A percentile compares a stretch with the other conserved stretches of the same genome.
Conservation (phyloP, 2,113 vertebrate genomes). For the Dasypus novemcinctus region DNA sequence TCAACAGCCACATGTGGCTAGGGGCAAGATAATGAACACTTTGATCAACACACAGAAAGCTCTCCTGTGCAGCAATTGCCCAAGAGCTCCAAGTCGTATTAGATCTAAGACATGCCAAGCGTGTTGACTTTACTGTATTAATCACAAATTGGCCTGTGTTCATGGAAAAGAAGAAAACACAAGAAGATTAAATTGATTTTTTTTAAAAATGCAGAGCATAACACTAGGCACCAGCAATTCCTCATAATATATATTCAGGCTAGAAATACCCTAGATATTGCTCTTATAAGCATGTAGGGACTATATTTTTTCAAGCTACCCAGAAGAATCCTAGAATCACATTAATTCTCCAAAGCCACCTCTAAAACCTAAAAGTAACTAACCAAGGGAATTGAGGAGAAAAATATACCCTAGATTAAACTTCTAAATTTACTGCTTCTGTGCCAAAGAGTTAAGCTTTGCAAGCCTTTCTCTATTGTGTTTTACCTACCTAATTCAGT, state of each 20-base stretch:
- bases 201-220: not conserved
- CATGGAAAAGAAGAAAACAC: not conserved
- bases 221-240: not conserved
- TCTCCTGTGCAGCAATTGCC: not conserved
- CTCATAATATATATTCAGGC: not conserved
- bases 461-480: not conserved
- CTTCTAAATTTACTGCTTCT: slow-evolving; percentile 11
- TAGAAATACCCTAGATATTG: not conserved
- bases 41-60: not conserved
- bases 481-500: not conserved
- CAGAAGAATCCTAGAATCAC: slow-evolving; percentile 40
- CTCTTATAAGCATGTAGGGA: not conserved
- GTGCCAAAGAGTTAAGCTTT: slow-evolving; percentile 8
- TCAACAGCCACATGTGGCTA: not conserved
- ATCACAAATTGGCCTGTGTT: not conserved
- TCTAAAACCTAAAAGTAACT: slow-evolving; percentile 45
- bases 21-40: not conserved
- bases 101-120: not conserved
- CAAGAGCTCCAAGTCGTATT: not conserved
- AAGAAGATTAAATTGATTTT: not conserved
- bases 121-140: not conserved
- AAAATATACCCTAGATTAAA: slow-evolving; percentile 19
- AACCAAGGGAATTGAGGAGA: not conserved
- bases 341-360: slow-evolving; percentile 1
- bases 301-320: not conserved